These are phyloP conservation scores for Carposina sasakii DNA, from an alignment of 1,140 invertebrate genomes.

Conservation along the genomic window DNA sequence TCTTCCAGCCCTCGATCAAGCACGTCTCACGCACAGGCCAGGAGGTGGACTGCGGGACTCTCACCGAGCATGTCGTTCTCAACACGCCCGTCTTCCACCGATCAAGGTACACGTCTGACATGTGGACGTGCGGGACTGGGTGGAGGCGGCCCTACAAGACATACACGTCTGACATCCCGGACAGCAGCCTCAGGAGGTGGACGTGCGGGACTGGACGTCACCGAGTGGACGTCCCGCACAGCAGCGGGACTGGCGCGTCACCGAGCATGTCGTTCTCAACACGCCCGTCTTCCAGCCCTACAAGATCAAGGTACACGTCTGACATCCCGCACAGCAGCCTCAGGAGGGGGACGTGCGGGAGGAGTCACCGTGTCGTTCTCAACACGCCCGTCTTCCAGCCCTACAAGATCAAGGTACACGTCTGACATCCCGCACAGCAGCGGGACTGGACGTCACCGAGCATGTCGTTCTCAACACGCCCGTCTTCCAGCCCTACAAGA, in stretches of 20 bases:
- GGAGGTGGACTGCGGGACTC: constrained; percentile 85
- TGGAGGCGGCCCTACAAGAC: constrained; percentile 93
- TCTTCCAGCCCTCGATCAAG: constrained; percentile 85
- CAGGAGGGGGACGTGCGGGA: no score
- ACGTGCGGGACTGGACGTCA: constrained; percentile 85
- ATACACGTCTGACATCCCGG: constrained; percentile 57
- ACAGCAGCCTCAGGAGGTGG: constrained; percentile 77
- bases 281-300: constrained; percentile 93
- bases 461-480: constrained; percentile 83
- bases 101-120: constrained; percentile 87
- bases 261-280: constrained; percentile 81
- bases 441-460: constrained; percentile 82
- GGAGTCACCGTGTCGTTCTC: constrained; percentile 90
- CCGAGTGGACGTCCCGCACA: no score
- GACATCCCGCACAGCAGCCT: no score
- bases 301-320: constrained; percentile 78
- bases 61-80: constrained; percentile 77
- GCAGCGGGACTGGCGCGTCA: constrained; percentile 84
- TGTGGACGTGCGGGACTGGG: no score
- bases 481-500: constrained; percentile 95
- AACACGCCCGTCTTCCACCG: constrained; percentile 92
- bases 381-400: constrained; percentile 93
- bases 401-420: constrained; percentile 85
- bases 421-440: constrained; percentile 83
- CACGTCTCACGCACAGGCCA: no score